phyloP scores from a whole-genome alignment of 2,888 invertebrate genomes.

The Cataglyphis rosenhaueri region DNA sequence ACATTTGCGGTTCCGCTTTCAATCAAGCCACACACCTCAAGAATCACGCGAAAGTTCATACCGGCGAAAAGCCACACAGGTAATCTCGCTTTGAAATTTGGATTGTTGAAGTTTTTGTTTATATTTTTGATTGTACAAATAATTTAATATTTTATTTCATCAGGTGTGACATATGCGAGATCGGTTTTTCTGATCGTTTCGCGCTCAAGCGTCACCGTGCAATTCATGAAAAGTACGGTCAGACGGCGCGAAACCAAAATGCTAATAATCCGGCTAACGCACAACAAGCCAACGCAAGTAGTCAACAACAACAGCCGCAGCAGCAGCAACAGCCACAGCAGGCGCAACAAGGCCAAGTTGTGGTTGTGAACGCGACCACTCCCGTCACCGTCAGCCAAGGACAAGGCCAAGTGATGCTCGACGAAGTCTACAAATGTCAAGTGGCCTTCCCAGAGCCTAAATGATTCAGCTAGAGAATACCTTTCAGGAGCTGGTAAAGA shows the following conservation, averaged over 20 bases:
- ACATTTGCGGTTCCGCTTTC: constrained; percentile 90
- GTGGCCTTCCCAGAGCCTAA: constrained; percentile 85
- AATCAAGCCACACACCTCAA: constrained; percentile 96
- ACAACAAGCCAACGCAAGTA: constrained; percentile 86
- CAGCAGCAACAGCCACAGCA: constrained; percentile 81
- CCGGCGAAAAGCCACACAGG: constrained; percentile 89
- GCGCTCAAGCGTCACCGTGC: constrained; percentile 94
- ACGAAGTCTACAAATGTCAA: constrained; percentile 85
- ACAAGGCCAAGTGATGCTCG: constrained; percentile 84
- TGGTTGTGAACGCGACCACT: constrained; percentile 84
- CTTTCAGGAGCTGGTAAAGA: constrained; percentile 75
- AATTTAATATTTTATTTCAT: constrained; percentile 64
- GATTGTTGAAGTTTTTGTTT: background rate
- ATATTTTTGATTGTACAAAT: background rate
- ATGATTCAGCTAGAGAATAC: constrained; percentile 82
- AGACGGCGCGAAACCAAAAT: constrained; percentile 86
- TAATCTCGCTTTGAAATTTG: constrained; percentile 79
- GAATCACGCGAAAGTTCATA: constrained; percentile 92
- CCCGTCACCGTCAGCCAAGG: constrained; percentile 84
- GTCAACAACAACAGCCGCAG: constrained; percentile 85
- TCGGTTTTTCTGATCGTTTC: constrained; percentile 95
- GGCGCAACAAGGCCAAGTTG: constrained; percentile 82
- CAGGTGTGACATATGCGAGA: constrained; percentile 94
- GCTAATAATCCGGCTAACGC: constrained; percentile 85
- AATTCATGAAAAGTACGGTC: constrained; percentile 95